Conservation (phyloP, 2,113 vertebrate species). For the Orientallactaga bullata region DNA sequence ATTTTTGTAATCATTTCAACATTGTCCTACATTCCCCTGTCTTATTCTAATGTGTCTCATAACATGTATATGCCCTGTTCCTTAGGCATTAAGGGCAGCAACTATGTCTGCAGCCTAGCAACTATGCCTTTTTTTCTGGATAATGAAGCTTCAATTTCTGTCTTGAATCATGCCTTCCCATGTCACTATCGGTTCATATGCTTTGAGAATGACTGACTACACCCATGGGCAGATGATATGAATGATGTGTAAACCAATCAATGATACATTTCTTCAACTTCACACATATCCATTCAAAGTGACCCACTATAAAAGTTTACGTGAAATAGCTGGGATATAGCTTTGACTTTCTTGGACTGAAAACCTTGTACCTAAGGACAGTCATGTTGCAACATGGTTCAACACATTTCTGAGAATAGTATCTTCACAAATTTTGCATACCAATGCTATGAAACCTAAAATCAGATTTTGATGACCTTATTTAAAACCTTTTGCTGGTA, state of each 20-base stretch:
- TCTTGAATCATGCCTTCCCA: neutral
- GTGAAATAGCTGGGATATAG: neutral
- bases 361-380: neutral
- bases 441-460: neutral
- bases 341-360: neutral
- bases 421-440: neutral
- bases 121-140: neutral
- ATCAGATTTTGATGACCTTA: slow-evolving; percentile 29
- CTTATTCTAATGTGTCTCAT: neutral
- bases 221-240: neutral
- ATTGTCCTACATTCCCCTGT: neutral
- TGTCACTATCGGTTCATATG: neutral
- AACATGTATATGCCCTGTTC: neutral
- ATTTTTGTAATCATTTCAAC: neutral
- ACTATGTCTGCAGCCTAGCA: neutral
- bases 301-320: neutral
- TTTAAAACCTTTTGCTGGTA: neutral
- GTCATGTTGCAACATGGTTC: neutral
- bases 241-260: neutral
- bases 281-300: neutral
- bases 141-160: neutral
- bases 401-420: neutral
- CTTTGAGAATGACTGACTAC: neutral
- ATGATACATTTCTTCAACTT: neutral
- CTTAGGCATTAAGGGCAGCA: neutral